A percentile compares a stretch with the other conserved stretches of the same genome.
These are phyloP conservation scores for Columba guinea DNA, from an alignment of 2,797 vertebrate species.

Conservation along the genomic window DNA sequence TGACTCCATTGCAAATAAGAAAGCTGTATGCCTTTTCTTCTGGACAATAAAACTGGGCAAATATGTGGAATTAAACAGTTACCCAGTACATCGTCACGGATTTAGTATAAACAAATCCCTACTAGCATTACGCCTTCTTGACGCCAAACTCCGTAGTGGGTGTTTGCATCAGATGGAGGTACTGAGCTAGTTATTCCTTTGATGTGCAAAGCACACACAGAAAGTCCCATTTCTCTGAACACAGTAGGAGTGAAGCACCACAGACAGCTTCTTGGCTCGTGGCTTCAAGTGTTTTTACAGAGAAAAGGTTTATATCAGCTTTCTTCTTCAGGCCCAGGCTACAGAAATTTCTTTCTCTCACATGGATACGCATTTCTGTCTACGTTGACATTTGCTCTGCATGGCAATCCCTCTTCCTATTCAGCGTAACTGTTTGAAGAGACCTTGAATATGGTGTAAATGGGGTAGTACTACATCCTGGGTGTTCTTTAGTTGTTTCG, in stretches of 20 bases:
- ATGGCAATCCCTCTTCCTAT: not conserved
- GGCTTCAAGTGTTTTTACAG: constrained; percentile 5
- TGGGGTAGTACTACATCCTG: fast-evolving
- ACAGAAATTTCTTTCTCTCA: not conserved
- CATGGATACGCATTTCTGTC: not conserved
- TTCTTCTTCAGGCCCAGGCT: not conserved
- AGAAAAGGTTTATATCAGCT: constrained; percentile 32
- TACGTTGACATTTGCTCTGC: not conserved
- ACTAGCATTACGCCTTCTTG: not conserved
- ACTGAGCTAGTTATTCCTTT: constrained; percentile 27
- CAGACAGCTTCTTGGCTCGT: constrained; percentile 59
- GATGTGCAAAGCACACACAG: constrained; percentile 38
- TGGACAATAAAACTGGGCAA: constrained; percentile 3
- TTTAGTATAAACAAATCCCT: constrained; percentile 31
- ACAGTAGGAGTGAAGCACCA: constrained; percentile 19
- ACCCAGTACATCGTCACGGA: not conserved
- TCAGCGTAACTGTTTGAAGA: not conserved
- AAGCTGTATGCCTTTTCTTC: constrained; percentile 21
- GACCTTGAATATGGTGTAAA: not conserved
- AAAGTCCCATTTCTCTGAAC: constrained; percentile 43
- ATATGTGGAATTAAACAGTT: not conserved
- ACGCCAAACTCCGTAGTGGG: constrained; percentile 30
- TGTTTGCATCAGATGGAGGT: constrained; percentile 56
- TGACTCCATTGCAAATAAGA: not conserved
- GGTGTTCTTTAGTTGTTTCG: fast-evolving